phyloP scores from a whole-genome alignment of 1,140 invertebrate species.

The Eubasilissa regina region DNA sequence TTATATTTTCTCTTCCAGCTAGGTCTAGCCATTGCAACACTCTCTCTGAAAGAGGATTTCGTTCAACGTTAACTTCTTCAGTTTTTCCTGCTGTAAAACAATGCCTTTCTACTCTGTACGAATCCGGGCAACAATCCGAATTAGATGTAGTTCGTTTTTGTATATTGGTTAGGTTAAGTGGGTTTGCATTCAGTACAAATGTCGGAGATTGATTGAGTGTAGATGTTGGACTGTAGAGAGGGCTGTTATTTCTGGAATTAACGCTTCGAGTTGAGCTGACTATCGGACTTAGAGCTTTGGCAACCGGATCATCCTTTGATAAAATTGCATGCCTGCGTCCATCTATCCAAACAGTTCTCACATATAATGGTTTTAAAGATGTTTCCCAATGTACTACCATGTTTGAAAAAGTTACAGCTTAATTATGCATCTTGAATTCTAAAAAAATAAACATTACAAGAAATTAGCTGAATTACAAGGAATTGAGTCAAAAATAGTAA shows the following conservation, averaged over 20 bases:
- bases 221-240: constrained; percentile 55
- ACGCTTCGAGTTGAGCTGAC: constrained; percentile 29
- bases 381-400: constrained; percentile 78
- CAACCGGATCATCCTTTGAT: constrained; percentile 72
- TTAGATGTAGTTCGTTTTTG: constrained; percentile 20
- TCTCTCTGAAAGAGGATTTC: constrained; percentile 72
- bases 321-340: constrained; percentile 81
- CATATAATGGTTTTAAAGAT: constrained; percentile 79
- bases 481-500: no score
- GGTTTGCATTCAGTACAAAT: constrained; percentile 61
- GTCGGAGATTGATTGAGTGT: background rate
- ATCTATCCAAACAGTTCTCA: constrained; percentile 80
- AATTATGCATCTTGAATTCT: no score
- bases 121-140: background rate
- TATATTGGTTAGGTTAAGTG: constrained; percentile 47
- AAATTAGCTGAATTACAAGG: no score
- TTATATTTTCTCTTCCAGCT: constrained; percentile 68
- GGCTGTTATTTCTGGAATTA: constrained; percentile 58
- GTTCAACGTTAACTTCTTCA: constrained; percentile 49
- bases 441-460: no score
- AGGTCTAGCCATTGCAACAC: constrained; percentile 76
- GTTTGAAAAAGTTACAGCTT: no score
- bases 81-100: constrained; percentile 61
- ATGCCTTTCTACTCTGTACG: constrained; percentile 52
- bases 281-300: constrained; percentile 59